Conservation (phyloP, 2,888 invertebrate genomes). For the Anoplius nigerrimus region DNA sequence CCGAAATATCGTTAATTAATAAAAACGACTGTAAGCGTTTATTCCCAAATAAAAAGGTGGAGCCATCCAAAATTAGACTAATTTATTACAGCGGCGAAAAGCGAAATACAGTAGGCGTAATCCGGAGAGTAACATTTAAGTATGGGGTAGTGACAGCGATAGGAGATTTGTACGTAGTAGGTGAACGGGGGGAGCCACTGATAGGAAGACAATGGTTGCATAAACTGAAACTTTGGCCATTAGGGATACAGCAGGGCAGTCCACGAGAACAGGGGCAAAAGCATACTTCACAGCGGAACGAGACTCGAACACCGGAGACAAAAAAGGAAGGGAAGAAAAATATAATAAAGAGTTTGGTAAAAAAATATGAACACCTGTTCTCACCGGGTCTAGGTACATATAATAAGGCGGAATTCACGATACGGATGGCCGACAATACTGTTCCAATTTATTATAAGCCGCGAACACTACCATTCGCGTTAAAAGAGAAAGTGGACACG, state of each 20-base stretch:
- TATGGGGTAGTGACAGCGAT: slow-evolving; percentile 7
- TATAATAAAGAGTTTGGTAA: too few species aligned
- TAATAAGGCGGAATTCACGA: too few species aligned
- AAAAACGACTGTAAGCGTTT: background rate
- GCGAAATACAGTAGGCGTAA: background rate
- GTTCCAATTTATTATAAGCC: slow-evolving; percentile 47
- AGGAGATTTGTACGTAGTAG: slow-evolving; percentile 14
- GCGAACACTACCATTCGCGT: slow-evolving; percentile 50
- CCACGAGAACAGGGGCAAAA: too few species aligned
- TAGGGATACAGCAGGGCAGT: slow-evolving; percentile 7
- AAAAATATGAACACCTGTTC: too few species aligned
- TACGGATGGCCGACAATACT: slow-evolving; percentile 40
- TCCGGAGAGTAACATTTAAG: background rate
- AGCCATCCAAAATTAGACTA: background rate
- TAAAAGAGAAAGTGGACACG: slow-evolving; percentile 27
- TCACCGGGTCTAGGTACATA: too few species aligned
- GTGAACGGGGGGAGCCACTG: slow-evolving; percentile 25
- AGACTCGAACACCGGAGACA: too few species aligned
- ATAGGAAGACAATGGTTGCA: slow-evolving; percentile 36
- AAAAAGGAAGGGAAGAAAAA: too few species aligned
- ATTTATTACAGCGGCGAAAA: background rate
- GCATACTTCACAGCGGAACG: too few species aligned
- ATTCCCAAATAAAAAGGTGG: background rate
- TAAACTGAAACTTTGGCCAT: slow-evolving; percentile 28
- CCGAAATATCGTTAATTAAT: slow-evolving; percentile 2